phyloP scores from a whole-genome alignment of 2,113 vertebrate species.

The Garra rufa region DNA sequence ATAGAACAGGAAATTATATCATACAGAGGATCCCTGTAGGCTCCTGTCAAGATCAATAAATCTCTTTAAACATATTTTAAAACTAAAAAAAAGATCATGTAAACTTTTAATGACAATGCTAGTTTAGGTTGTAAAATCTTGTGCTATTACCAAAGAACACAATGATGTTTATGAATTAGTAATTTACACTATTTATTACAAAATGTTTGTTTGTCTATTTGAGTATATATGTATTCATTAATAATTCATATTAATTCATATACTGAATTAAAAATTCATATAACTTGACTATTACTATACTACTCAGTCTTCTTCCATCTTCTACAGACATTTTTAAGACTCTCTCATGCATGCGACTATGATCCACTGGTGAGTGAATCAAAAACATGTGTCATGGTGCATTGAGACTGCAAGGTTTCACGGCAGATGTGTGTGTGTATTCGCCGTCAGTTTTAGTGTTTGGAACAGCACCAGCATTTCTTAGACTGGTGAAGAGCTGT shows the following conservation, averaged over 20 bases:
- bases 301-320: not conserved
- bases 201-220: not conserved
- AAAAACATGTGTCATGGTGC: conserved; percentile 35
- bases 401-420: conserved; percentile 33
- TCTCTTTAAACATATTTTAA: not conserved
- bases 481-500: conserved; percentile 27
- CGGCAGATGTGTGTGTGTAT: conserved; percentile 4
- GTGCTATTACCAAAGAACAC: not conserved
- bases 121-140: not conserved
- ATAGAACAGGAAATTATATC: not conserved
- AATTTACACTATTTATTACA: not conserved
- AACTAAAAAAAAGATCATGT: not conserved
- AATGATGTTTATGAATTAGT: not conserved
- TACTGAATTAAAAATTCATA: not conserved
- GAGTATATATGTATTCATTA: not conserved
- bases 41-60: not conserved
- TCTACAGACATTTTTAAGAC: not conserved
- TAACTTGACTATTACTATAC: not conserved
- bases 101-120: not conserved
- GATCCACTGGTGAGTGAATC: conserved; percentile 40
- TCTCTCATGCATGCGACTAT: conserved; percentile 29
- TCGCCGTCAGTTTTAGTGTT: conserved; percentile 22
- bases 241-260: not conserved
- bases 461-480: conserved; percentile 29
- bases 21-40: not conserved